Conservation (phyloP, 2,888 invertebrate species). For the Amblyjoppa fuscipennis region DNA sequence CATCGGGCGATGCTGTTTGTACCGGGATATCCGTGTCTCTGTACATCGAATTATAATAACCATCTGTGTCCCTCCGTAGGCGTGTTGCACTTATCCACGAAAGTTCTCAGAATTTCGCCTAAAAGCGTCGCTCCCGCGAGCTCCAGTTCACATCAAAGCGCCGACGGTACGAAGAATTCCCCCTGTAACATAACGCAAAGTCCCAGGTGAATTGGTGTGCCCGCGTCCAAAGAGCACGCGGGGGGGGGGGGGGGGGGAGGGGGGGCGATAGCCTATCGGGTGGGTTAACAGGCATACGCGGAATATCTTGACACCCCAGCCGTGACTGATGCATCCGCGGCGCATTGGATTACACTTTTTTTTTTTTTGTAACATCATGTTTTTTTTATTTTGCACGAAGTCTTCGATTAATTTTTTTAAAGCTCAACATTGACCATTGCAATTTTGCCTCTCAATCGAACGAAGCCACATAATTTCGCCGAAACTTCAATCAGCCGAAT, state of each 20-base stretch:
- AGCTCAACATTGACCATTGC: neutral
- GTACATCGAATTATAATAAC: slow-evolving; percentile 46
- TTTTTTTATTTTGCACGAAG: too few species aligned
- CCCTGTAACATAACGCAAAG: slow-evolving; percentile 21
- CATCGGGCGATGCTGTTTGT: neutral
- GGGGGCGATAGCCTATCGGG: slow-evolving; percentile 2
- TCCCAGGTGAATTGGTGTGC: slow-evolving; percentile 55
- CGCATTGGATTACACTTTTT: too few species aligned
- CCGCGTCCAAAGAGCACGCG: slow-evolving; percentile 32
- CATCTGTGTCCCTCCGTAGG: slow-evolving; percentile 47
- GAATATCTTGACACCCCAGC: slow-evolving; percentile 60
- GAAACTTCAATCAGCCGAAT: too few species aligned
- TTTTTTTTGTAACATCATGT: neutral
- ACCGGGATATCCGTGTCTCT: neutral
- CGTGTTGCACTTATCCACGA: slow-evolving; percentile 39
- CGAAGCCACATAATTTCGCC: neutral
- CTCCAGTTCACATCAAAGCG: slow-evolving; percentile 55
- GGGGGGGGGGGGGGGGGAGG: slow-evolving; percentile 12
- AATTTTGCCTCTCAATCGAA: neutral
- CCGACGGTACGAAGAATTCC: slow-evolving; percentile 41
- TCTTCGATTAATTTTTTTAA: neutral
- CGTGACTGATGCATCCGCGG: slow-evolving; percentile 56
- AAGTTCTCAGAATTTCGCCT: slow-evolving; percentile 56
- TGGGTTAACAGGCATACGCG: slow-evolving; percentile 23
- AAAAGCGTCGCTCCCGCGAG: slow-evolving; percentile 44